Conservation (phyloP, 2,888 invertebrate species). For the Zaprionus obscuricornis region DNA sequence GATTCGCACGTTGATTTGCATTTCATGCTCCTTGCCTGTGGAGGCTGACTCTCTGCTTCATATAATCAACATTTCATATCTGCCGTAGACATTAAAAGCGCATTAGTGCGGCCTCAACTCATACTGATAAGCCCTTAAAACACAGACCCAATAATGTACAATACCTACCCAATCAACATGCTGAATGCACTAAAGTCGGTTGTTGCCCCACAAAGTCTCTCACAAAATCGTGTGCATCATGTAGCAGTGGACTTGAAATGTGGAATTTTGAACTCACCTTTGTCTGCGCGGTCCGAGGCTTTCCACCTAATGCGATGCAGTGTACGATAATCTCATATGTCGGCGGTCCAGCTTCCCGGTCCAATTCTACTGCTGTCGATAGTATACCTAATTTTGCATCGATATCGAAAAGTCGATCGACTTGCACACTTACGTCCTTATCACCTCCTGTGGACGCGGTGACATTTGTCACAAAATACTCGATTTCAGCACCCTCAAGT, state of each 20-base stretch:
- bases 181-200: constrained; percentile 23
- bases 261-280: constrained; percentile 87
- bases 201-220: constrained; percentile 5
- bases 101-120: constrained; percentile 82
- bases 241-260: no score
- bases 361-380: constrained; percentile 92
- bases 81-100: constrained; percentile 84
- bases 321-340: constrained; percentile 93
- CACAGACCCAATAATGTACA: constrained; percentile 39
- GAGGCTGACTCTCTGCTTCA: constrained; percentile 33
- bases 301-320: constrained; percentile 90
- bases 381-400: constrained; percentile 94
- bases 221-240: constrained; percentile 3
- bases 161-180: constrained; percentile 14
- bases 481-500: constrained; percentile 88
- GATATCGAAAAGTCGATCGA: constrained; percentile 95
- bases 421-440: constrained; percentile 85
- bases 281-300: constrained; percentile 90
- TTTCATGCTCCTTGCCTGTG: constrained; percentile 30
- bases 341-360: constrained; percentile 92
- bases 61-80: constrained; percentile 83
- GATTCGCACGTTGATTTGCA: constrained; percentile 56
- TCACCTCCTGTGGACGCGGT: constrained; percentile 82
- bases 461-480: constrained; percentile 96
- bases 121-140: constrained; percentile 65